Conservation (phyloP, 2,113 vertebrate genomes). For the Sphaerodactylus townsendi region DNA sequence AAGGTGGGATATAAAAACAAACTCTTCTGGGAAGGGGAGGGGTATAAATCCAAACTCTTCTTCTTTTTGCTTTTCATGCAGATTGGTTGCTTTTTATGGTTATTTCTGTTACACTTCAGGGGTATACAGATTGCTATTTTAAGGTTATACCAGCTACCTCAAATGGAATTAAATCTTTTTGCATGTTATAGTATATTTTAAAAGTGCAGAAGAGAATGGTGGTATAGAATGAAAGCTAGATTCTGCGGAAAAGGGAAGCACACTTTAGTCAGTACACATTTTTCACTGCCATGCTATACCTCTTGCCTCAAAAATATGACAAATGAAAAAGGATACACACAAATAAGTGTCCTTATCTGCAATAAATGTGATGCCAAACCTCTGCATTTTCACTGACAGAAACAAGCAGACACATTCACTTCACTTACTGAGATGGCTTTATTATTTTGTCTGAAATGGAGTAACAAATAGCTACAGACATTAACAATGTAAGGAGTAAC, state of each 20-base stretch:
- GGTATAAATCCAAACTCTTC: too few species aligned
- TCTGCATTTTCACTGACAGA: background rate
- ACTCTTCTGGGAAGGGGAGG: too few species aligned
- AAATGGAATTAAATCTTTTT: too few species aligned
- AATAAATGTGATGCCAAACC: background rate
- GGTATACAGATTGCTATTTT: too few species aligned
- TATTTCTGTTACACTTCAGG: too few species aligned
- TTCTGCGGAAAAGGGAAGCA: background rate
- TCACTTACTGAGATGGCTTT: conserved; percentile 28
- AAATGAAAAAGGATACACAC: background rate
- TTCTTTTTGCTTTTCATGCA: too few species aligned
- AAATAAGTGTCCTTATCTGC: too few species aligned
- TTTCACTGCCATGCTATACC: background rate
- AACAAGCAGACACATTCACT: background rate
- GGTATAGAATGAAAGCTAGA: background rate
- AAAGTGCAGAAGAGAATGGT: background rate
- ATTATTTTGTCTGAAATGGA: conserved; percentile 31
- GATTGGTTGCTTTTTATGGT: too few species aligned
- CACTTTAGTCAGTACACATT: background rate
- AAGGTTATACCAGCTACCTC: too few species aligned
- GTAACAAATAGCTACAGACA: conserved; percentile 36
- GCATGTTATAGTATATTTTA: too few species aligned
- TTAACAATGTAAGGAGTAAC: background rate
- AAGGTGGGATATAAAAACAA: too few species aligned
- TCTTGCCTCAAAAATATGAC: background rate